Percentiles rank a stretch among this genome's conserved stretches.
Conservation (phyloP, 2,113 vertebrate genomes). For the Ailurus styani region DNA sequence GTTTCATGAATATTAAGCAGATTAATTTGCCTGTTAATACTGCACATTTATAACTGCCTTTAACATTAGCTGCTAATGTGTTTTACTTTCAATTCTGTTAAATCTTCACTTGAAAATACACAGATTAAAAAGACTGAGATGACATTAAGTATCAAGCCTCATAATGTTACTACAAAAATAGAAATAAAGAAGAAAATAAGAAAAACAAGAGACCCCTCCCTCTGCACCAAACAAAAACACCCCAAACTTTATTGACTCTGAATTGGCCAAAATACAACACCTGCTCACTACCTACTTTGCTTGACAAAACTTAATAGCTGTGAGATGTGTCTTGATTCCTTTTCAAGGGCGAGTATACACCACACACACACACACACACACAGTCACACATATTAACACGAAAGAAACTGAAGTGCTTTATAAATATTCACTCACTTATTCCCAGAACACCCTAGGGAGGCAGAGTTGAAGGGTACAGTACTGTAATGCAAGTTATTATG, state of each 20-base stretch:
- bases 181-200: background rate
- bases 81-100: slow-evolving; percentile 28
- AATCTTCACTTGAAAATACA: slow-evolving; percentile 18
- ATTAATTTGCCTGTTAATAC: background rate
- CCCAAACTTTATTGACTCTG: background rate
- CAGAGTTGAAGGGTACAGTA: background rate
- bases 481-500: background rate
- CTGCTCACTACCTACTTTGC: background rate
- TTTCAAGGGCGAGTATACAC: background rate
- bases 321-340: background rate
- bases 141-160: background rate
- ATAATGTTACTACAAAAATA: background rate
- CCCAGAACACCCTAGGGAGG: background rate
- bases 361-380: background rate
- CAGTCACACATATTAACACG: background rate
- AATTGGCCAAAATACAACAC: background rate
- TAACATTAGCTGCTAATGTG: background rate
- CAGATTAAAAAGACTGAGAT: background rate
- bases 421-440: background rate
- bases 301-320: background rate
- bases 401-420: background rate
- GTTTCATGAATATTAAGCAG: background rate
- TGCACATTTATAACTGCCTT: background rate
- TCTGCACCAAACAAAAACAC: background rate
- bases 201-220: background rate